phyloP scores from a whole-genome alignment of 2,797 vertebrate species.

The Rhabdomys pumilio region DNA sequence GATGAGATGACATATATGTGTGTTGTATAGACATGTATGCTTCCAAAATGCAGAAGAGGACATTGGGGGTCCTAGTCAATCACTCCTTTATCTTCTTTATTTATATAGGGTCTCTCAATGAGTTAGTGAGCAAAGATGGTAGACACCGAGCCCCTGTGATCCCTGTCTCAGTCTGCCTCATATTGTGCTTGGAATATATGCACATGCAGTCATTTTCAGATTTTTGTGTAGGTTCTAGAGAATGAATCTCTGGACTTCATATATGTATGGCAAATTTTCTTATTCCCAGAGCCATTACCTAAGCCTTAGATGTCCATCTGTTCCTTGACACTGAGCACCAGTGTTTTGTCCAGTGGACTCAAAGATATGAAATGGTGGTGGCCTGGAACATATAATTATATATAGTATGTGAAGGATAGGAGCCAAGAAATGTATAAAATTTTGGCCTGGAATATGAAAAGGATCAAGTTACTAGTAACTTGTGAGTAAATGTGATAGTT shows the following conservation, averaged over 20 bases:
- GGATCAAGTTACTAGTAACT: neutral
- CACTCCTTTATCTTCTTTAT: neutral
- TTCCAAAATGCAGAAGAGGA: neutral
- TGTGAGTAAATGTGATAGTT: neutral
- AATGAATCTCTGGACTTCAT: neutral
- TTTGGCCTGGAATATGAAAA: neutral
- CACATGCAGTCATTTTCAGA: neutral
- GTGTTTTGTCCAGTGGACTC: neutral
- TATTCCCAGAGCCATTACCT: neutral
- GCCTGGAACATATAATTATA: neutral
- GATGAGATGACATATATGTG: too few relatives aligned
- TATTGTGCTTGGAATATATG: neutral
- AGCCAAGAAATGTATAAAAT: neutral
- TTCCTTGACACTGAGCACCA: neutral
- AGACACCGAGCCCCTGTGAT: neutral
- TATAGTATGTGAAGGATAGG: rapidly evolving
- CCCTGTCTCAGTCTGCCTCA: too few relatives aligned
- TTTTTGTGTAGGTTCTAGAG: neutral
- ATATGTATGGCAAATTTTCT: neutral
- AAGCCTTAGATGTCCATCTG: neutral
- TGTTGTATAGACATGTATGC: neutral
- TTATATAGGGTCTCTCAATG: neutral
- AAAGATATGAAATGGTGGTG: neutral
- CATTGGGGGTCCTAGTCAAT: too few relatives aligned
- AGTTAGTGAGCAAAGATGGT: neutral